phyloP scores from a whole-genome alignment of 1,140 invertebrate genomes.

The Drepana arcuata region DNA sequence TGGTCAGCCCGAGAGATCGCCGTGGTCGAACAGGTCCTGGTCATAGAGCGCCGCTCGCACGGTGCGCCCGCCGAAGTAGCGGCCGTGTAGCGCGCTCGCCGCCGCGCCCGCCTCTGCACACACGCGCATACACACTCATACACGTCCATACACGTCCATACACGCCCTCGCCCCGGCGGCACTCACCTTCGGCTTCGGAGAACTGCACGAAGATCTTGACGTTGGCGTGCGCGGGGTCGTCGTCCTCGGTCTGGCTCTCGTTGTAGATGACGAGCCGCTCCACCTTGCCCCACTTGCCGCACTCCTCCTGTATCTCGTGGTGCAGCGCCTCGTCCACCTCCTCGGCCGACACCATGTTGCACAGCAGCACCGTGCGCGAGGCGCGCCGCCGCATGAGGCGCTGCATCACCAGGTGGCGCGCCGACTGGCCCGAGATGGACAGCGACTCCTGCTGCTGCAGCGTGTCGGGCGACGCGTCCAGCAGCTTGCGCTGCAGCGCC shows the following conservation, averaged over 20 bases:
- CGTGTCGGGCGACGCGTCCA: conserved; percentile 91
- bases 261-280: conserved; percentile 98
- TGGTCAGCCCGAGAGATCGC: conserved; percentile 97
- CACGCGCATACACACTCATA: too few relatives aligned
- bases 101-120: conserved; percentile 88
- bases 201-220: conserved; percentile 99
- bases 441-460: conserved; percentile 97
- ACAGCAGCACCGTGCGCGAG: conserved; percentile 89
- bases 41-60: conserved; percentile 97
- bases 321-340: conserved; percentile 97
- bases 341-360: conserved; percentile 95
- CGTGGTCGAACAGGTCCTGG: conserved; percentile 95
- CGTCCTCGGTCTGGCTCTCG: conserved; percentile 94
- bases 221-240: conserved; percentile 79
- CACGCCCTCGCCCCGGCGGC: too few relatives aligned
- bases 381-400: conserved; percentile 96
- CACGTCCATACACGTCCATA: too few relatives aligned
- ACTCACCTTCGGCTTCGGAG: conserved; percentile 79
- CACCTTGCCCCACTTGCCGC: conserved; percentile 91
- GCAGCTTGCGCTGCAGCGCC: conserved; percentile 85
- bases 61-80: conserved; percentile 95
- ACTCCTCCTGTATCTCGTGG: conserved; percentile 98
- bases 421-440: conserved; percentile 97
- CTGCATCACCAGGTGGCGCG: conserved; percentile 96
- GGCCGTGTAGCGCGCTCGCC: conserved; percentile 88